phyloP scores from a whole-genome alignment of 2,797 vertebrate species.

The Tachyglossus aculeatus region DNA sequence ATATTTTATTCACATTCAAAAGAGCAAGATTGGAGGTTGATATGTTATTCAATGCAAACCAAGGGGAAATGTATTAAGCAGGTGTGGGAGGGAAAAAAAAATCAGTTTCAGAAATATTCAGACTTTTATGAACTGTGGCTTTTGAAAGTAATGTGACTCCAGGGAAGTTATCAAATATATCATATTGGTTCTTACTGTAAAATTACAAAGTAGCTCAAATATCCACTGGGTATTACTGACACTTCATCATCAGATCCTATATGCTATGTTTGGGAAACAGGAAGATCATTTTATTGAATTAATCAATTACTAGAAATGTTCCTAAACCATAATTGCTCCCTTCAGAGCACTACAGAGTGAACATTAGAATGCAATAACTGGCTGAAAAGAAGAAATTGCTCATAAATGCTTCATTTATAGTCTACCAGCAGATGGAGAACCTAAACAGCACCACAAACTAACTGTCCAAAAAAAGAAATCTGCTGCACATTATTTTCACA shows the following conservation, averaged over 20 bases:
- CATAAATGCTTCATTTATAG: background rate
- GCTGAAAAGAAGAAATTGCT: background rate
- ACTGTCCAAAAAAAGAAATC: background rate
- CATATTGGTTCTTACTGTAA: background rate
- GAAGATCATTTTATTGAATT: background rate
- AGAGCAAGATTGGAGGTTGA: no score
- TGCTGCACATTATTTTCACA: background rate
- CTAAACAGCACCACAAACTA: background rate
- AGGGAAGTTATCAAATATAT: background rate
- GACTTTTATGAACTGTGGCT: background rate
- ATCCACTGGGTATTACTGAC: background rate
- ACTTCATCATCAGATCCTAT: background rate
- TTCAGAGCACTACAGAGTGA: background rate
- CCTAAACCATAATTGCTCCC: rapidly evolving
- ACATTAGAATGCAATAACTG: background rate
- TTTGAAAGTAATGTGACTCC: background rate
- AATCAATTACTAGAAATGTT: background rate
- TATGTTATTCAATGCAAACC: no score
- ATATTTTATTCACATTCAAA: no score
- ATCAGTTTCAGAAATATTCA: background rate
- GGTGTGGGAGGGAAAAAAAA: background rate
- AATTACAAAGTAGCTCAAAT: background rate
- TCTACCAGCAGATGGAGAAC: background rate
- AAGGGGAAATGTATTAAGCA: background rate
- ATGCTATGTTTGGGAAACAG: background rate